Conservation (phyloP, 1,140 invertebrate genomes). For the Bombus cullumanus region DNA sequence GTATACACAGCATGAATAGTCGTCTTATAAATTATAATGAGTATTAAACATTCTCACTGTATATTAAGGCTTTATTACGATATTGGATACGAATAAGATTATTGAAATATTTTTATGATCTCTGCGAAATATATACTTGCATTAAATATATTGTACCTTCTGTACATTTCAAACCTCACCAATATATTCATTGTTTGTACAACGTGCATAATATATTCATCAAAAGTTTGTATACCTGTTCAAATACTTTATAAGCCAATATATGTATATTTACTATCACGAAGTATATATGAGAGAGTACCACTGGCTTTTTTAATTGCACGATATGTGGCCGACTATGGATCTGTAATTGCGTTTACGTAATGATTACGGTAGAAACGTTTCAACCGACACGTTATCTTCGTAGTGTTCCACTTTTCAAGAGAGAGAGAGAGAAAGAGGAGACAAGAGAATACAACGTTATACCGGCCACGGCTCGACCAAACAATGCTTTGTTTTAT, state of each 20-base stretch:
- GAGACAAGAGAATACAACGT: not conserved
- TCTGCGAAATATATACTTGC: not conserved
- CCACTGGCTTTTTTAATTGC: conserved; percentile 34
- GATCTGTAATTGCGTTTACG: conserved; percentile 52
- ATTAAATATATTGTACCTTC: not conserved
- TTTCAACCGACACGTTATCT: conserved; percentile 47
- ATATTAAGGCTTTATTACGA: not conserved
- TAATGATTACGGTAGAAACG: conserved; percentile 46
- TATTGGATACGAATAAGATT: not conserved
- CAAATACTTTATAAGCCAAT: not conserved
- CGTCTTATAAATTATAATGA: not conserved
- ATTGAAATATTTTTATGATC: not conserved
- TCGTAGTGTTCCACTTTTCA: conserved; percentile 49
- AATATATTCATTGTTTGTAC: not conserved
- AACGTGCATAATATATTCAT: not conserved
- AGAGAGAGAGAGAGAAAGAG: not conserved
- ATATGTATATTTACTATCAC: not conserved
- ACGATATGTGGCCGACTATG: conserved; percentile 14
- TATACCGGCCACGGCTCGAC: conserved; percentile 10
- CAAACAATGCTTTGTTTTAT: conserved; percentile 22
- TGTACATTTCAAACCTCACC: not conserved
- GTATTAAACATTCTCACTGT: not conserved
- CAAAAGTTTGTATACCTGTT: not conserved
- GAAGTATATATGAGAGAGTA: not conserved
- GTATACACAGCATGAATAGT: not conserved